Evolutionary conservation across 2,888 invertebrate species (phyloP).

Genomic region (Leucophenga montana): DNA sequence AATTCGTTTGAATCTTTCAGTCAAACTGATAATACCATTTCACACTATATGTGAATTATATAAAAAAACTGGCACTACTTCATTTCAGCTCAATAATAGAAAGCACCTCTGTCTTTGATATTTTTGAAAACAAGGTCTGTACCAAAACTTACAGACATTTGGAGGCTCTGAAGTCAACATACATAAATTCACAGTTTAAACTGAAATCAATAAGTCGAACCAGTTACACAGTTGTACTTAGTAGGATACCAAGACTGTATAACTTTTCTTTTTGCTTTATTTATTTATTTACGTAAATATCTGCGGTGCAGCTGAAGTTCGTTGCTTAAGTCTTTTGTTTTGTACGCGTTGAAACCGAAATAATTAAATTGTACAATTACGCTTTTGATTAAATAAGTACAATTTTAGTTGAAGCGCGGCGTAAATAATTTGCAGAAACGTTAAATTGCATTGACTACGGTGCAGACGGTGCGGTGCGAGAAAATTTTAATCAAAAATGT

Average conservation of each 20-base stretch:
- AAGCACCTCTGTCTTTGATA: too few species aligned
- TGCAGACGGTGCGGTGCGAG: slow-evolving; percentile 41
- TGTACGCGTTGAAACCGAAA: not conserved
- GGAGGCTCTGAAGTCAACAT: too few species aligned
- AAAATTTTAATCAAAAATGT: slow-evolving; percentile 57
- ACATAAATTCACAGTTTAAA: too few species aligned
- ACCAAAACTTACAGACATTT: too few species aligned
- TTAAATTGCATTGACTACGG: not conserved
- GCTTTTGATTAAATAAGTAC: not conserved
- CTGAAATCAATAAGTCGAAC: too few species aligned
- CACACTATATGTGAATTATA: too few species aligned
- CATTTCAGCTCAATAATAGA: too few species aligned
- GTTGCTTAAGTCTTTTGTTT: slow-evolving; percentile 52
- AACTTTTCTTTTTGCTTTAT: not conserved
- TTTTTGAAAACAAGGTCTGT: too few species aligned
- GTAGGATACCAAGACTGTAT: not conserved
- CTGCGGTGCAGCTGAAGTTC: slow-evolving; percentile 36
- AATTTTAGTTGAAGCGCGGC: not conserved
- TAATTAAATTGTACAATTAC: slow-evolving; percentile 21
- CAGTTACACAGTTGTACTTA: too few species aligned
- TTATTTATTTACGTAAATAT: slow-evolving; percentile 5
- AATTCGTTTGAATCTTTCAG: too few species aligned
- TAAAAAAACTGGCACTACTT: too few species aligned
- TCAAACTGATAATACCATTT: too few species aligned
- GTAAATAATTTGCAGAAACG: not conserved